phyloP scores from a whole-genome alignment of 2,797 vertebrate species.

The Xerus rutilus region DNA sequence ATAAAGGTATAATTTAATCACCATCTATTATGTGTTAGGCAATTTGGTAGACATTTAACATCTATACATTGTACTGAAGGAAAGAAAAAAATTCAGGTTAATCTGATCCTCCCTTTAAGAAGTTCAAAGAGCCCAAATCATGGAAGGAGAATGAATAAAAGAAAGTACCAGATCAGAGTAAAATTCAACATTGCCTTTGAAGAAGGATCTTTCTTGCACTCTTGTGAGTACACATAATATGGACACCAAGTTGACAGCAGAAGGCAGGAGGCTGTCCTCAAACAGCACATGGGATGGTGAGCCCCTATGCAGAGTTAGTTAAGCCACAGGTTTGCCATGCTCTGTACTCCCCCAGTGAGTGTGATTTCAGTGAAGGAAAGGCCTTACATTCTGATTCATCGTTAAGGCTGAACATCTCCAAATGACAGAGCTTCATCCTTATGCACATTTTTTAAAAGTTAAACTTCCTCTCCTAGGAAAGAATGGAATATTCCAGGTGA shows the following conservation, averaged over 20 bases:
- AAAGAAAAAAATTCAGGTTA: background rate
- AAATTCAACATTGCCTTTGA: background rate
- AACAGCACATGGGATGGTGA: background rate
- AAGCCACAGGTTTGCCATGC: background rate
- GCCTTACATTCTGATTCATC: background rate
- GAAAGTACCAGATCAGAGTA: background rate
- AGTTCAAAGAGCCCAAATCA: background rate
- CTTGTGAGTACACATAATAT: background rate
- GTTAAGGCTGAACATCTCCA: slow-evolving; percentile 50
- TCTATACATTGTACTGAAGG: background rate
- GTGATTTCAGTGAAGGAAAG: slow-evolving; percentile 12
- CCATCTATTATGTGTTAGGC: background rate
- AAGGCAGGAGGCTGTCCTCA: background rate
- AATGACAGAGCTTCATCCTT: slow-evolving; percentile 34
- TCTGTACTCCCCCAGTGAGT: background rate
- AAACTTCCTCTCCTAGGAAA: slow-evolving; percentile 28
- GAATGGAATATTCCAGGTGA: slow-evolving; percentile 74
- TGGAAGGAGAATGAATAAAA: background rate
- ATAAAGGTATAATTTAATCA: background rate
- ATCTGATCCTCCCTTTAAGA: background rate
- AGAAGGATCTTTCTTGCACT: background rate
- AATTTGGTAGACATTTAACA: background rate
- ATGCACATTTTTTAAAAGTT: slow-evolving; percentile 35
- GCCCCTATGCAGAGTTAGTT: background rate
- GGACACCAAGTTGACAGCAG: background rate